Percentiles rank a stretch among this genome's conserved stretches.
Evolutionary conservation across 2,113 vertebrate species (phyloP).

Genomic region (Megalops atlanticus): DNA sequence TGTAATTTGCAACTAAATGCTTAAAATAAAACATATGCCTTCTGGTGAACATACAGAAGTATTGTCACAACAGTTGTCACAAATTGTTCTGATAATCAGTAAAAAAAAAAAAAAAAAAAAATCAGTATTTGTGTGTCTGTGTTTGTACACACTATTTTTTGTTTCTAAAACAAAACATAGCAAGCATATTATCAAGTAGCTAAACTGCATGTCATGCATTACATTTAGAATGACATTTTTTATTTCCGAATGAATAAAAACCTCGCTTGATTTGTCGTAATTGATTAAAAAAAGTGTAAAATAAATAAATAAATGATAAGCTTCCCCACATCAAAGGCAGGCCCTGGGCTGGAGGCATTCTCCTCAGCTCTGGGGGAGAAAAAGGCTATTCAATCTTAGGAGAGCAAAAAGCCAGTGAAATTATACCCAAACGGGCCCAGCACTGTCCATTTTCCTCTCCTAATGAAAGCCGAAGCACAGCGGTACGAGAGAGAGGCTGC

Average conservation of each 20-base stretch:
- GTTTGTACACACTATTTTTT: too few relatives aligned
- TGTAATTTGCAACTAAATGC: too few relatives aligned
- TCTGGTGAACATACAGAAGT: too few relatives aligned
- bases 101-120: too few relatives aligned
- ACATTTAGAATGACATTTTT: neutral
- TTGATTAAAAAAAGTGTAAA: neutral
- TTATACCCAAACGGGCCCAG: neutral
- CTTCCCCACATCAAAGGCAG: constrained; percentile 1
- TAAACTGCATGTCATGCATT: neutral
- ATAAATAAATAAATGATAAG: neutral
- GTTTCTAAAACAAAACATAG: too few relatives aligned
- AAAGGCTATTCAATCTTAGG: constrained; percentile 16
- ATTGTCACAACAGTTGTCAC: too few relatives aligned
- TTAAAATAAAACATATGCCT: too few relatives aligned
- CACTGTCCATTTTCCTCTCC: neutral
- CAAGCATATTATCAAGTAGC: too few relatives aligned
- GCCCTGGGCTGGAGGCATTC: neutral
- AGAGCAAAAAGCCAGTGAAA: neutral
- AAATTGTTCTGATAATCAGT: too few relatives aligned
- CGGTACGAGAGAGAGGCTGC: neutral
- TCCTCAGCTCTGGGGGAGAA: neutral
- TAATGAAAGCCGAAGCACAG: neutral
- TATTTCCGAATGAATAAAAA: too few relatives aligned
- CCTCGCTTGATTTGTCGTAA: too few relatives aligned
- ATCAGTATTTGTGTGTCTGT: too few relatives aligned